Evolutionary conservation across 1,140 invertebrate species (phyloP).

Genomic region (Brachionus angularis): DNA sequence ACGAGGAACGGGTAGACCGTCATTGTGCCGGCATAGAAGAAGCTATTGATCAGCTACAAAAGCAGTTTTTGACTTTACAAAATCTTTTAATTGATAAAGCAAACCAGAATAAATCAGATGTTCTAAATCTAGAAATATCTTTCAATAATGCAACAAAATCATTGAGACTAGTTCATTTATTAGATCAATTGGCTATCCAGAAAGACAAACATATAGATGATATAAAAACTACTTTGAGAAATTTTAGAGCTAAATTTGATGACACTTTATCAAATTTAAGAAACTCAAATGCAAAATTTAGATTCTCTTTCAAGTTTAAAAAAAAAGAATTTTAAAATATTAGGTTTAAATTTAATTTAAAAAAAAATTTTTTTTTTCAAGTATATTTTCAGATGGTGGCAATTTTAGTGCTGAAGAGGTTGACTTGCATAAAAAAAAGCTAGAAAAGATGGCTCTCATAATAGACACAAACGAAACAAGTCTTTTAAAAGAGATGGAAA

Average conservation of each 20-base stretch:
- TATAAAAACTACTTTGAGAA: constrained; percentile 52
- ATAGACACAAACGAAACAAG: constrained; percentile 55
- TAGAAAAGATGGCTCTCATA: constrained; percentile 55
- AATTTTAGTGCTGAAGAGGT: constrained; percentile 59
- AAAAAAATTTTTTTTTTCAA: constrained; percentile 45
- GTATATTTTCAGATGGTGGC: constrained; percentile 58
- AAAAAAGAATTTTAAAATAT: neutral
- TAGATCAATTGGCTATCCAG: constrained; percentile 51
- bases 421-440: constrained; percentile 53
- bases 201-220: constrained; percentile 55
- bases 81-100: constrained; percentile 45
- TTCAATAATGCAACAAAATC: constrained; percentile 56
- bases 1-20: constrained; percentile 53
- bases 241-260: constrained; percentile 55
- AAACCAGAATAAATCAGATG: constrained; percentile 51
- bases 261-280: constrained; percentile 54
- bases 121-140: constrained; percentile 53
- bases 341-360: neutral
- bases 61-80: constrained; percentile 46
- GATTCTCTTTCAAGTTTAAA: constrained; percentile 56
- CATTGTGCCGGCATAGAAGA: constrained; percentile 55
- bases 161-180: constrained; percentile 48
- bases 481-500: constrained; percentile 57
- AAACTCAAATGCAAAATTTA: constrained; percentile 56
- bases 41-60: constrained; percentile 50